phyloP scores from a whole-genome alignment of 2,888 invertebrate species.

The Drosophila algonquin region DNA sequence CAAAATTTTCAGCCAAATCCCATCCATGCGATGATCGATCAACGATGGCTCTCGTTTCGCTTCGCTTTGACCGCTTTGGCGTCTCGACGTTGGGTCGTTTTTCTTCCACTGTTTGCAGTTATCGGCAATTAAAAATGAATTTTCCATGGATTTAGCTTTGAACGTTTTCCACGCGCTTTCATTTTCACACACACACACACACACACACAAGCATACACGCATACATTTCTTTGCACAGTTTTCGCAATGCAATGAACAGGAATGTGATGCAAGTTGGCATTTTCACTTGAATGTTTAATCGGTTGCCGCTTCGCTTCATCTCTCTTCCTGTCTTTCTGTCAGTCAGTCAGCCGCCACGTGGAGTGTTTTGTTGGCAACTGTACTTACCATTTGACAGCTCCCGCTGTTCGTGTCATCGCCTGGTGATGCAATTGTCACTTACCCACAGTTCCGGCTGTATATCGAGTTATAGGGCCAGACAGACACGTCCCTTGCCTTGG shows the following conservation, averaged over 20 bases:
- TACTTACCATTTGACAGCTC: constrained; percentile 32
- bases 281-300: constrained; percentile 34
- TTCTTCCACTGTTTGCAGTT: constrained; percentile 36
- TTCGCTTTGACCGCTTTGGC: neutral
- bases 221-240: constrained; percentile 15
- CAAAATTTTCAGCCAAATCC: constrained; percentile 43
- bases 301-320: constrained; percentile 30
- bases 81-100: constrained; percentile 28
- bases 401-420: constrained; percentile 14
- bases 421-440: constrained; percentile 52
- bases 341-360: neutral
- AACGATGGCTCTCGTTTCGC: constrained; percentile 44
- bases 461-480: constrained; percentile 39
- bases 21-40: constrained; percentile 25
- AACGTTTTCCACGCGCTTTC: constrained; percentile 36
- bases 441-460: constrained; percentile 24
- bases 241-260: constrained; percentile 14
- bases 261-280: constrained; percentile 46
- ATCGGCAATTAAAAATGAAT: constrained; percentile 30
- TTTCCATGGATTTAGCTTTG: constrained; percentile 30
- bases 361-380: constrained; percentile 36
- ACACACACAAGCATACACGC: neutral
- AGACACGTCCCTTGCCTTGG: constrained; percentile 36
- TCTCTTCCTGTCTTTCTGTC: constrained; percentile 18
- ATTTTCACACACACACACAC: constrained; percentile 26